A percentile compares a stretch with the other conserved stretches of the same genome.
Conservation (phyloP, 2,888 invertebrate species). For the Tubulanus polymorphus region DNA sequence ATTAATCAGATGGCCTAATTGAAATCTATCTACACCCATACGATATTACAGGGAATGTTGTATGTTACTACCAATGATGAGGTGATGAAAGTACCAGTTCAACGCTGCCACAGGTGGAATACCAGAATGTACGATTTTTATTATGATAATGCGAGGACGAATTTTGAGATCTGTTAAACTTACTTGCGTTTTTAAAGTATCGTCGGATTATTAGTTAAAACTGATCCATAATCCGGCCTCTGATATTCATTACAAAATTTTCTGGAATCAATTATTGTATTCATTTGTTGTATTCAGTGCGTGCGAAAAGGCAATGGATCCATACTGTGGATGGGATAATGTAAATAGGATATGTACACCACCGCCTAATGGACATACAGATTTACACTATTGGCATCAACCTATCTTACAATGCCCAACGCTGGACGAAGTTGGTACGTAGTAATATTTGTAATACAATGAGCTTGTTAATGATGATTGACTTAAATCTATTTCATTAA, state of each 20-base stretch:
- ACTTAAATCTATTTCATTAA: not conserved
- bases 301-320: slow-evolving; percentile 82
- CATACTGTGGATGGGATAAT: slow-evolving; percentile 92
- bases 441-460: not conserved
- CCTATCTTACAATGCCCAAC: slow-evolving; percentile 68
- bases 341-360: slow-evolving; percentile 68
- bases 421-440: slow-evolving; percentile 34
- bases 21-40: too few species aligned
- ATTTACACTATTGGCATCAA: slow-evolving; percentile 71
- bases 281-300: slow-evolving; percentile 43
- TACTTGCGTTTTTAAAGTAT: not conserved
- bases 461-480: not conserved
- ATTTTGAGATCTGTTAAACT: not conserved
- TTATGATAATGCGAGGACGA: not conserved
- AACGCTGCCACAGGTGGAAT: slow-evolving; percentile 62
- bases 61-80: slow-evolving; percentile 70
- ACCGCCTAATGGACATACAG: slow-evolving; percentile 64
- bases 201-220: not conserved
- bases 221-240: not conserved
- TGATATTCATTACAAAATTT: not conserved
- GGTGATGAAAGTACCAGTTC: slow-evolving; percentile 70
- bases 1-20: too few species aligned
- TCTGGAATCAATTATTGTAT: not conserved
- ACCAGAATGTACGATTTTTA: not conserved
- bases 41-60: slow-evolving; percentile 64